Conservation (phyloP, 2,797 vertebrate species). For the Sparus aurata region DNA sequence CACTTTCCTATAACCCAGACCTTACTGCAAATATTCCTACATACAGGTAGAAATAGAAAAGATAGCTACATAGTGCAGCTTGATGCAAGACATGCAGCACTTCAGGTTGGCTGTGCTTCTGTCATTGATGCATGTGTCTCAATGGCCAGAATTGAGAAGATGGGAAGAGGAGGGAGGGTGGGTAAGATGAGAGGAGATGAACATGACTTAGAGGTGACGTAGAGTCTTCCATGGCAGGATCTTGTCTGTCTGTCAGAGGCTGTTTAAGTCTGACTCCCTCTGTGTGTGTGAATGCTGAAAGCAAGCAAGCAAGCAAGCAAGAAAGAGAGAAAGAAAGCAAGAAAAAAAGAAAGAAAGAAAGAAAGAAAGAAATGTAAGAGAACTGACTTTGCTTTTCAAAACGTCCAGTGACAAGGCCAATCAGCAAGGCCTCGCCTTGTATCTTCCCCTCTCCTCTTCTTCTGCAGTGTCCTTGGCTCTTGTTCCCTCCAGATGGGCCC, state of each 20-base stretch:
- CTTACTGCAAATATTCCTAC: neutral
- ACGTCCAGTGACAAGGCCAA: slow-evolving; percentile 12
- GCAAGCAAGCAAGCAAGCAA: neutral
- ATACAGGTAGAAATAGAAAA: slow-evolving; percentile 2
- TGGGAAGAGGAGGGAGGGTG: neutral
- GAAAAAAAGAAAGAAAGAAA: neutral
- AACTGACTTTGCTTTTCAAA: slow-evolving; percentile 19
- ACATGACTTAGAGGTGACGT: slow-evolving; percentile 60
- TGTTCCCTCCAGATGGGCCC: slow-evolving; percentile 70
- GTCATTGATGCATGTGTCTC: slow-evolving; percentile 49
- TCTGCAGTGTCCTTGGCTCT: slow-evolving; percentile 75
- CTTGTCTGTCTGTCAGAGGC: slow-evolving; percentile 35
- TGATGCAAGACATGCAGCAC: slow-evolving; percentile 7
- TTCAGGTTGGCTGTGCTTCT: slow-evolving; percentile 34
- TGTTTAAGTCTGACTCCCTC: slow-evolving; percentile 36
- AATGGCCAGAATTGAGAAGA: slow-evolving; percentile 28
- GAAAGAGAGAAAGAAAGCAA: neutral
- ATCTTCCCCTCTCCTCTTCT: slow-evolving; percentile 27
- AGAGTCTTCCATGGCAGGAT: slow-evolving; percentile 53
- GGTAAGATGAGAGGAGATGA: slow-evolving; percentile 53
- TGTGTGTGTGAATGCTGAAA: slow-evolving; percentile 1
- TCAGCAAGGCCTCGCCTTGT: slow-evolving; percentile 5
- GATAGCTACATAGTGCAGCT: slow-evolving; percentile 16
- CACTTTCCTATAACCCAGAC: neutral
- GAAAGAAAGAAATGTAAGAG: neutral